Conservation (phyloP, 2,113 vertebrate species). For the Podarcis raffonei region DNA sequence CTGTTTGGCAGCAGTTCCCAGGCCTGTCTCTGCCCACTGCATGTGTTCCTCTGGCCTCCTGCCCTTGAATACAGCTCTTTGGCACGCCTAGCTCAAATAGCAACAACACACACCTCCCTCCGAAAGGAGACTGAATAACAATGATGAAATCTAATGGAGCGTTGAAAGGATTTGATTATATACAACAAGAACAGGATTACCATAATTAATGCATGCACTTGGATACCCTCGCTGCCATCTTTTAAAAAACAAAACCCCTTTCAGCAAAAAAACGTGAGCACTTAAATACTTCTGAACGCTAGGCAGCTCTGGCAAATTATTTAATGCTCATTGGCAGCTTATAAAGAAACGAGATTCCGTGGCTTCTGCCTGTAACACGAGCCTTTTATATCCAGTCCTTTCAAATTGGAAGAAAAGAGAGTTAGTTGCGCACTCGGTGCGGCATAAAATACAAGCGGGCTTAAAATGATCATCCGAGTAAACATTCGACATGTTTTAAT, state of each 20-base stretch:
- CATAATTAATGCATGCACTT: slow-evolving; percentile 51
- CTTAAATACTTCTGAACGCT: slow-evolving; percentile 36
- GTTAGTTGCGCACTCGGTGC: background rate
- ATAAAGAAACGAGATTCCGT: slow-evolving; percentile 15
- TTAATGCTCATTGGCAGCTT: slow-evolving; percentile 23
- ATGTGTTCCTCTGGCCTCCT: background rate
- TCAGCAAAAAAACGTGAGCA: slow-evolving; percentile 16
- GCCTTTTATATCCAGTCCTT: slow-evolving; percentile 5
- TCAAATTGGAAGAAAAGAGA: background rate
- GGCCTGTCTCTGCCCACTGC: background rate
- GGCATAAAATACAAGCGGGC: background rate
- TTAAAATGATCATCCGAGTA: background rate
- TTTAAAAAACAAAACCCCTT: slow-evolving; percentile 4
- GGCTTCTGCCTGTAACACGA: background rate
- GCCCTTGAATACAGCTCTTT: slow-evolving; percentile 25
- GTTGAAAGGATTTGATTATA: slow-evolving; percentile 60
- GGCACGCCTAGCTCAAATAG: background rate
- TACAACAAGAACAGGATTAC: slow-evolving; percentile 53
- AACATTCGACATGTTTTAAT: background rate
- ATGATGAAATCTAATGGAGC: slow-evolving; percentile 57
- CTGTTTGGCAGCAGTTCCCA: background rate
- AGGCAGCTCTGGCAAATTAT: slow-evolving; percentile 19
- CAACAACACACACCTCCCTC: slow-evolving; percentile 39
- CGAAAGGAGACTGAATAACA: slow-evolving; percentile 36
- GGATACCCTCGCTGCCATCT: slow-evolving; percentile 42